A percentile compares a stretch with the other conserved stretches of the same genome.
Evolutionary conservation across 2,888 invertebrate species (phyloP).

Genomic region (Cephus nigrinus): DNA sequence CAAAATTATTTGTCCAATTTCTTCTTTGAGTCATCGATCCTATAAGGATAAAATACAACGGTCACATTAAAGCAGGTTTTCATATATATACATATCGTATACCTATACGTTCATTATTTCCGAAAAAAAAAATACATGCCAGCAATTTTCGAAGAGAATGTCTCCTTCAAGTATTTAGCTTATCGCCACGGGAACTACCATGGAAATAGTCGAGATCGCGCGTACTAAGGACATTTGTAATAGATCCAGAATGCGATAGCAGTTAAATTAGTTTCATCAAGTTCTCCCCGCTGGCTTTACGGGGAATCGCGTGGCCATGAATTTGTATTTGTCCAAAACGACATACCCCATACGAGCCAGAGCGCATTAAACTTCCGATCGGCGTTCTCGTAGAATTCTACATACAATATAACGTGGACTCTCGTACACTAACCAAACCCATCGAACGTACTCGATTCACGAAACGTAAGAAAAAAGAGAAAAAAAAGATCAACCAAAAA

Average conservation of each 20-base stretch:
- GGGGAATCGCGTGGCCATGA: constrained; percentile 46
- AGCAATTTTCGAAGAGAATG: background rate
- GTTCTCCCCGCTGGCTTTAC: constrained; percentile 36
- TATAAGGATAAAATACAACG: background rate
- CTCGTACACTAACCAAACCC: constrained; percentile 21
- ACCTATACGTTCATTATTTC: background rate
- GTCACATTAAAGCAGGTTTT: background rate
- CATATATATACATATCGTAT: no score
- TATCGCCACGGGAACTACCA: background rate
- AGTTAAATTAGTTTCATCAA: constrained; percentile 56
- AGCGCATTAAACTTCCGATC: background rate
- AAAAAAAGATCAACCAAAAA: background rate
- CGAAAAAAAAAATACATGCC: background rate
- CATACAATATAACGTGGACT: constrained; percentile 17
- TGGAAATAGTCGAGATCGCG: constrained; percentile 21
- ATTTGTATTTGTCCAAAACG: constrained; percentile 46
- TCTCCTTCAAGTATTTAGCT: background rate
- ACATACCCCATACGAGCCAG: constrained; percentile 25
- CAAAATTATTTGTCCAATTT: background rate
- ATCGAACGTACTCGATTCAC: background rate
- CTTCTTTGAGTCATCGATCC: no score
- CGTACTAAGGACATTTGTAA: constrained; percentile 47
- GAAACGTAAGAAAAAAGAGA: background rate
- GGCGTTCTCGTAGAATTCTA: constrained; percentile 14
- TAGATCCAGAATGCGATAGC: constrained; percentile 49